Base-by-base conservation (phyloP, 2,888 invertebrate genomes). In the Reticulitermes lucifugus region DNA sequence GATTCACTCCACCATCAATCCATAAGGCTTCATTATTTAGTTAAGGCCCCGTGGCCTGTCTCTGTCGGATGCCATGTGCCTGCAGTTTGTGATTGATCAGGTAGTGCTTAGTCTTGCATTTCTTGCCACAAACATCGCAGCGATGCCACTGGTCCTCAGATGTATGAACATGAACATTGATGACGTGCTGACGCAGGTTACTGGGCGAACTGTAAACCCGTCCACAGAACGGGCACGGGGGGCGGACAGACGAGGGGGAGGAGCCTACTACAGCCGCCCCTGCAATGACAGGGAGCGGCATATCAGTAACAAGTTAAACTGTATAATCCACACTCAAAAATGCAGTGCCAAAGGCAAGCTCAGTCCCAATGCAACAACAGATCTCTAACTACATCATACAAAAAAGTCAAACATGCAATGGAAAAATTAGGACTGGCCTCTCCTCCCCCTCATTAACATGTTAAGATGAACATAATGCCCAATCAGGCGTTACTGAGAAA, bases 161-260 rank as follows among this genome's bases (percentile, higher is more conserved):
- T 10, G 86, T 87, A 85, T 88, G 92, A 87, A 94, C 93, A 91
- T 94, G 94, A 89, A 94, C 94, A 92, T 94, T 94, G 89, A 93
- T 93, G 89, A 94, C 93, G 92, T 94, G 94, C 90, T 94, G 94
- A 91, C 94, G 94, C 88, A 94, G 92, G 91, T 94, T 94, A 90
- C 94, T 87, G 59, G 94, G 93, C 90, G 94, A 94, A 89, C 94
- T 94, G 93, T 95, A 95, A 91, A 93, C 93, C 90, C 94, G 93
- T 90, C 94, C 94, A 92, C 94, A 95, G 91, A 94, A 93, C 88
- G 94, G 94, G 91, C 95, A 95, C 91, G 94, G 92, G 90, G 94
- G 94, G 91, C 94, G 92, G 91, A 89, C 88, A 84, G 85, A 83
- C 77, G 87, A 84, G 86, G 85, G 87, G 87, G 86, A 86, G 86